Base-by-base conservation (phyloP, 2,888 invertebrate species). In the Pyralis farinalis region DNA sequence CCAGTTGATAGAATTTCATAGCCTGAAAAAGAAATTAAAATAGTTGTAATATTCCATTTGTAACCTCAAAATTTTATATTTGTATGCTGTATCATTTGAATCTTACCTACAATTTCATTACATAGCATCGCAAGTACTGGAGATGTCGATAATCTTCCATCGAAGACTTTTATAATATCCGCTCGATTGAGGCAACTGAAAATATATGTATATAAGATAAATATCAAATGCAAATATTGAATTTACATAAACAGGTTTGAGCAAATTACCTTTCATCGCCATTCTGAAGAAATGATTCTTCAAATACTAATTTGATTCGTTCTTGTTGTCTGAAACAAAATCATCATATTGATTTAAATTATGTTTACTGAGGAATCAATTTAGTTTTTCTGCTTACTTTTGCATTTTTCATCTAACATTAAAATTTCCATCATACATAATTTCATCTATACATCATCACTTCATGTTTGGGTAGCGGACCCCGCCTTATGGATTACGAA, bases 141-240 rank as follows among this genome's bases (percentile, higher is more conserved):
- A 44, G 94, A 91, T 51, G 91, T 87, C 11, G 93, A 90, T 49
- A 92, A 91, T 71, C 92, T 92, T 9, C 96, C 96, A 73, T 97
- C 97, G 81, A 95, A 94, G 41, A 96, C 94, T 71, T 94, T 94
- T 66, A 97, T 93, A 58, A 96, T 92, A 80, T 97, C 96, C 28
- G 94, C 94, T 56, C 94, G 92, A 74, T 94, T 94, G 63, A 95
- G 90, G 75, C 95, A 95, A 85, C 96, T 96, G 91, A 54, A 92
- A 92, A 47, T 48, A 55, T 52, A 53, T 48, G 55, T 52, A 53
- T 51, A 47, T 40, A 44, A 43, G 12, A 37, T 20, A 47, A 42
- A 48, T 47, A 44, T 40, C 40, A 34, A 29, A 38, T 46, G 43
- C 22, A 36, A 38, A 31, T 34, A 11, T 31, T 12, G 22, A 39